These are phyloP conservation scores for Sebastes cheni DNA, from an alignment of 2,797 vertebrate species.

Conservation along the genomic window DNA sequence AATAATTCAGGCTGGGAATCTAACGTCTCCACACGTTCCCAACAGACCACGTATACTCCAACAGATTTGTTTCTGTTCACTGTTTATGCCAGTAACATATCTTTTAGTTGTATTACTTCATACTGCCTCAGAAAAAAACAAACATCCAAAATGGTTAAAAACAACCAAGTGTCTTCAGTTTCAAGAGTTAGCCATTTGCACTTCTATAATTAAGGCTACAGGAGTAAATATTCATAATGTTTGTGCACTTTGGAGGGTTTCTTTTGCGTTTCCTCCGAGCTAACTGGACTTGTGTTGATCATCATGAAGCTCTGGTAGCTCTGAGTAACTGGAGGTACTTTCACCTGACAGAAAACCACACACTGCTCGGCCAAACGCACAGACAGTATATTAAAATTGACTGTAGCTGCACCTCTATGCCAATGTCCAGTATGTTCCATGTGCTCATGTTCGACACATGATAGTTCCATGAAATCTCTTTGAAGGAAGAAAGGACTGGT, in stretches of 20 bases:
- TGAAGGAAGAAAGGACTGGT: not conserved
- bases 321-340: not conserved
- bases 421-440: not conserved
- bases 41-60: not conserved
- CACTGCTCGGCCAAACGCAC: not conserved
- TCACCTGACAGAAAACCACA: not conserved
- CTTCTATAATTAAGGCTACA: not conserved
- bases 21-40: not conserved
- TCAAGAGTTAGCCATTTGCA: not conserved
- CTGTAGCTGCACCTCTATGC: not conserved
- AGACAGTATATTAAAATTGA: too few species aligned
- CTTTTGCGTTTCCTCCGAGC: not conserved
- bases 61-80: not conserved
- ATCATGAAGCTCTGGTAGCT: not conserved
- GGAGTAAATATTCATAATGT: not conserved
- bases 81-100: not conserved
- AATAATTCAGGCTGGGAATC: not conserved
- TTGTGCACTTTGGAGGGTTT: not conserved
- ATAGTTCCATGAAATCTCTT: not conserved
- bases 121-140: too few species aligned
- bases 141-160: not conserved
- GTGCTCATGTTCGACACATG: slow-evolving; percentile 1
- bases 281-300: not conserved
- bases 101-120: too few species aligned
- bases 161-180: not conserved